Evolutionary conservation across 1,140 invertebrate species (phyloP).

Genomic region (Contarinia nasturtii): DNA sequence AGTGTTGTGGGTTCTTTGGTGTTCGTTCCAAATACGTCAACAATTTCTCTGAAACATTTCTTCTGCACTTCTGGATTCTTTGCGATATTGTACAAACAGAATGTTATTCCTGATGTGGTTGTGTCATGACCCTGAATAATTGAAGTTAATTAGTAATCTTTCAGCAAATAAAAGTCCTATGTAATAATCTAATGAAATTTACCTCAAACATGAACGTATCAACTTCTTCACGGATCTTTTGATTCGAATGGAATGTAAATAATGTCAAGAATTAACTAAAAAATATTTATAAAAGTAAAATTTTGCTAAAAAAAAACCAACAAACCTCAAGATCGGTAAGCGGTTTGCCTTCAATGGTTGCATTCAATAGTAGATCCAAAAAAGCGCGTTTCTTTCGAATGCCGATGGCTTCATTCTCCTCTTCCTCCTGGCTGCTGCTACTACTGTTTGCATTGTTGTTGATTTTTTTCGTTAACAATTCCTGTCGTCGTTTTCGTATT

Average conservation of each 20-base stretch:
- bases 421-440: not conserved
- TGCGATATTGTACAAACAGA: conserved; percentile 32
- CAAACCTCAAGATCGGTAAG: too few relatives aligned
- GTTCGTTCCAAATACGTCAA: conserved; percentile 23
- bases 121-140: conserved; percentile 51
- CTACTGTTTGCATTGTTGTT: not conserved
- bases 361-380: conserved; percentile 48
- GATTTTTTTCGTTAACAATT: not conserved
- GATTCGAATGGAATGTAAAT: not conserved
- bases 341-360: conserved; percentile 27
- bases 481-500: not conserved
- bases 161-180: not conserved
- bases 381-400: conserved; percentile 31
- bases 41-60: conserved; percentile 36
- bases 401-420: conserved; percentile 13
- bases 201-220: too few relatives aligned
- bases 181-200: not conserved
- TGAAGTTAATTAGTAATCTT: conserved; percentile 27
- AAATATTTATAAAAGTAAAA: conserved; percentile 3
- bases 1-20: conserved; percentile 24
- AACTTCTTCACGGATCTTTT: too few relatives aligned
- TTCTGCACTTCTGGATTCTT: conserved; percentile 33
- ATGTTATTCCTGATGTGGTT: conserved; percentile 35
- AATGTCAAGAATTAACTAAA: not conserved
- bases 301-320: conserved; percentile 49